Base-by-base conservation (phyloP, 2,113 vertebrate genomes). In the Oenanthe oenanthe region DNA sequence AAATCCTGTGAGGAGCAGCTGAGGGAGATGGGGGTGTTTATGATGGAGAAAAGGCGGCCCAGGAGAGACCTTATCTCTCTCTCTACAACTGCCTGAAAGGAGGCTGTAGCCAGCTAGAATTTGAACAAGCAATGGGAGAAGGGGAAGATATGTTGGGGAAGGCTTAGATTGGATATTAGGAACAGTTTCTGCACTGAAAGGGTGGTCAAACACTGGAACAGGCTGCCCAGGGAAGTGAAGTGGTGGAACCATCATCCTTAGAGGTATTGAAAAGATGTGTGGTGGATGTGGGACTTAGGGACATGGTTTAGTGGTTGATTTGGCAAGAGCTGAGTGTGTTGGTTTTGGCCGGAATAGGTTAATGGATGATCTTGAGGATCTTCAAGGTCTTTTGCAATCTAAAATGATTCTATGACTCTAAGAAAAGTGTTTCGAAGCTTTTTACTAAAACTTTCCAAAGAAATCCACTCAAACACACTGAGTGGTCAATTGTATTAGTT, bases 31-130 rank as follows among this genome's bases (percentile, higher is more conserved):
- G 14, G 16, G 4, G 2, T 47, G 40, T 63, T 73, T 6, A n/a
- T 5, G 2, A 18, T 47, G 50, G 9, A 63, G 21, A 1, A 53
- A 38, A 63, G 32, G 38, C 45, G 21, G 7, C 21, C 26, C 26
- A 38, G 5, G 7, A 7, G 29, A 11, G 58, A 47, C 29, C 40
- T n/a, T 40, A 10, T 12, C 0, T 0, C 22, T 73, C 22, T 73
- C 38, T 36, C 13, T 22, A 1, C 2, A 14, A 5, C 11, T 38
- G 4, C 24, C n/a, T 47, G 50, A n/a, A 38, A 56, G 18, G 12
- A 10, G 17, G 7, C 2, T 47, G n/a, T 17, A 63, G 14, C 28
- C 40, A 38, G 40, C 0, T 47, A 4, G 17, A 4, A 4, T 12
- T n/a, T 0, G 0, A 73, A 12, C 22, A 15, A 73, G 50, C 34